Conservation (phyloP, 2,797 vertebrate species). For the Luscinia luscinia region DNA sequence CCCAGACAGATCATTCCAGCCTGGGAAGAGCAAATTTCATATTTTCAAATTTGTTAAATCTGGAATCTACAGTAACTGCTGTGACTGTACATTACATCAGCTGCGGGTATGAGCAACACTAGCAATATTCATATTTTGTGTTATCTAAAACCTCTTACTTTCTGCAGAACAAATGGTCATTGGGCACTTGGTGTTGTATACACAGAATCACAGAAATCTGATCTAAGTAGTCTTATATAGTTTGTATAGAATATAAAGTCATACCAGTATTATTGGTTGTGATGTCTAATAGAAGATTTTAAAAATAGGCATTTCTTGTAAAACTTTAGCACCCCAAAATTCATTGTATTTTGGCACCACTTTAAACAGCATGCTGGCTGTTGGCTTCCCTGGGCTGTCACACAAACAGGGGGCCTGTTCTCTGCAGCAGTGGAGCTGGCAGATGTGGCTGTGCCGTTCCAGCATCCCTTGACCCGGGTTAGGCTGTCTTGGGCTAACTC, state of each 20-base stretch:
- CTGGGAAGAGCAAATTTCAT: not conserved
- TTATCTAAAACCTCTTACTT: not conserved
- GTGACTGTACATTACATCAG: not conserved
- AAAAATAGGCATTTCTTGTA: not conserved
- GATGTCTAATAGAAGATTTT: not conserved
- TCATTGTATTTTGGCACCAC: not conserved
- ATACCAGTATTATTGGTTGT: not conserved
- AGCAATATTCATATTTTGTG: not conserved
- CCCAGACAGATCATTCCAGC: not conserved
- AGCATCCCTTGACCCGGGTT: not conserved
- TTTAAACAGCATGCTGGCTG: not conserved
- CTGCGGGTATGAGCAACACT: not conserved
- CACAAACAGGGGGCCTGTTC: not conserved
- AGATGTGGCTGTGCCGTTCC: not conserved
- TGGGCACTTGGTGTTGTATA: not conserved
- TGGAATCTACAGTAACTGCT: not conserved
- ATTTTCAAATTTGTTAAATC: not conserved
- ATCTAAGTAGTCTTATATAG: not conserved
- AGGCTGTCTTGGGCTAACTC: not conserved
- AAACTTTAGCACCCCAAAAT: not conserved
- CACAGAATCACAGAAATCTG: not conserved
- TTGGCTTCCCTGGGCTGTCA: not conserved
- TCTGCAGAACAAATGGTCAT: not conserved
- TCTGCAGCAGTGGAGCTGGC: not conserved
- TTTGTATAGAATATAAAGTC: not conserved